Evolutionary conservation across 2,888 invertebrate species (phyloP), one percentile per base, ranked within the genome.

Genomic region (Phaonia tiefii): DNA sequence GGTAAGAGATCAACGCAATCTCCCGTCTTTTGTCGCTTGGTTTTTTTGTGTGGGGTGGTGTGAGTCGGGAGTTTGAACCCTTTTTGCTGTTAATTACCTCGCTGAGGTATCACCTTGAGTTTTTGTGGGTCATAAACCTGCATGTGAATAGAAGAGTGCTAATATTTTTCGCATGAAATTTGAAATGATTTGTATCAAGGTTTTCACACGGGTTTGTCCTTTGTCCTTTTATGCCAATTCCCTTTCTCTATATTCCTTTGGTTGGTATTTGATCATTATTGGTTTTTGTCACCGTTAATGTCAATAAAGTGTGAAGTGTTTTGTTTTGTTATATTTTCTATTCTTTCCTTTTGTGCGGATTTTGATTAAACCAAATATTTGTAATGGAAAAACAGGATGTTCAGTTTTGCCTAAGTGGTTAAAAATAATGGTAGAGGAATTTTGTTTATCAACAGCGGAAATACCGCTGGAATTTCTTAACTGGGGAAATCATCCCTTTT

Each of bases 341-440:
- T 58, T 49, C 56, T 58, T 75, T n/a, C 58, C 74, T 11, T 26
- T n/a, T 65, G 20, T 26, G 4, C 7, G n/a, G 46, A 22, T 25
- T n/a, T 46, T 22, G 20, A 25, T 42, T 20, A 42, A 63, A 63
- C 5, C 20, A 20, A n/a, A n/a, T n/a, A n/a, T n/a, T 3, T 22
- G 13, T 15, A 37, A 51, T 51, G 1, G 13, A 66, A 22, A 46
- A 54, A 42, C 66, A 77, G 71, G 71, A 77, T 77, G 66, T 72
- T 72, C 71, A 58, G 20, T 56, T 67, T 46, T 60, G 17, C 51
- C 13, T 5, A 71, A 77, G 11, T 71, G 56, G 49, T 66, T 17
- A 51, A 60, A 72, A 71, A 56, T 37, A 75, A 75, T 63, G 37
- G 76, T 75, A 69, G 66, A 20, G 66, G 31, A 13, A 73, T 63